Conservation (phyloP, 2,888 invertebrate genomes). For the Dicyrtoma fusca region DNA sequence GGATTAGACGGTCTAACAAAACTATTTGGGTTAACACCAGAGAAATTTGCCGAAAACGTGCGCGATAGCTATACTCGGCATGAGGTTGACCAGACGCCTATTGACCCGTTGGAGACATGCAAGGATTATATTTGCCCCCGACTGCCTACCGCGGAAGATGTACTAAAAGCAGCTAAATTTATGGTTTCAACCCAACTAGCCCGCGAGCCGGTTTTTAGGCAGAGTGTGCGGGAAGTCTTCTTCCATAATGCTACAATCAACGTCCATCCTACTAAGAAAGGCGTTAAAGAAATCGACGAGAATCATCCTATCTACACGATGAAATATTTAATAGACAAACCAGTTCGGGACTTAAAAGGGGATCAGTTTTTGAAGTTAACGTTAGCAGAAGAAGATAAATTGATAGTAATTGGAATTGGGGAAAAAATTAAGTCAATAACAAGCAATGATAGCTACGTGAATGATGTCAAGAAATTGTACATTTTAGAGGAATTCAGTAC, state of each 20-base stretch:
- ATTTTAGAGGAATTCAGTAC: slow-evolving; percentile 87
- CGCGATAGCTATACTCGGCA: slow-evolving; percentile 93
- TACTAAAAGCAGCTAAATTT: slow-evolving; percentile 85
- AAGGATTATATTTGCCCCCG: slow-evolving; percentile 69
- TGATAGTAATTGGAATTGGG: slow-evolving; percentile 73
- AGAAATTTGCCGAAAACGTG: slow-evolving; percentile 94
- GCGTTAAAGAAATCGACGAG: slow-evolving; percentile 94
- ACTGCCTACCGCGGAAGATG: slow-evolving; percentile 76
- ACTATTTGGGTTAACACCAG: slow-evolving; percentile 89
- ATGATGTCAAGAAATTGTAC: slow-evolving; percentile 85
- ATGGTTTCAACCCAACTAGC: slow-evolving; percentile 95
- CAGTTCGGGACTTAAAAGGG: slow-evolving; percentile 81
- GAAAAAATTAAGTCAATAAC: slow-evolving; percentile 80
- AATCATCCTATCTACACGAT: slow-evolving; percentile 82
- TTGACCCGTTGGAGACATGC: slow-evolving; percentile 81
- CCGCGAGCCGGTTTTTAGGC: slow-evolving; percentile 84
- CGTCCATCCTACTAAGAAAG: slow-evolving; percentile 84
- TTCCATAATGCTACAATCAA: slow-evolving; percentile 84
- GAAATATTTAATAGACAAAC: slow-evolving; percentile 92
- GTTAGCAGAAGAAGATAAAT: slow-evolving; percentile 80
- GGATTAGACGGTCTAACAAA: slow-evolving; percentile 83
- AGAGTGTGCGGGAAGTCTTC: slow-evolving; percentile 81
- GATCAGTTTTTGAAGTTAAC: slow-evolving; percentile 86
- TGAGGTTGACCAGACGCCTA: slow-evolving; percentile 89
- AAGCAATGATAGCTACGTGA: slow-evolving; percentile 72